Conservation (phyloP, 2,797 vertebrate genomes). For the Astyanax mexicanus region DNA sequence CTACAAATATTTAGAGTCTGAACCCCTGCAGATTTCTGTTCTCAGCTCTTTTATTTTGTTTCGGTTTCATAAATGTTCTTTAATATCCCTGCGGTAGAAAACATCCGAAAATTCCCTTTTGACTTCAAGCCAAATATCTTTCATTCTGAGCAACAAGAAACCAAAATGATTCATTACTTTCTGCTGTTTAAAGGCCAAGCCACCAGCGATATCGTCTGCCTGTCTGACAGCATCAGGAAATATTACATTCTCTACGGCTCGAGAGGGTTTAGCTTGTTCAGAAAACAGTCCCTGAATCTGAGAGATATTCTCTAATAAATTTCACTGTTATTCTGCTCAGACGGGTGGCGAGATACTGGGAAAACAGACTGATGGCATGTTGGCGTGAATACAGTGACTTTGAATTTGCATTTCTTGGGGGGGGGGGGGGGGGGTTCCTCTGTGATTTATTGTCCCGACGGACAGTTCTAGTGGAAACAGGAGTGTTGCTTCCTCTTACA, state of each 20-base stretch:
- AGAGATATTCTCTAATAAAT: neutral
- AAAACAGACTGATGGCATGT: too few species aligned
- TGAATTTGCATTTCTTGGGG: too few species aligned
- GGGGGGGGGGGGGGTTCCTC: too few species aligned
- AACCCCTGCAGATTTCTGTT: constrained; percentile 20
- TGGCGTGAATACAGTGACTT: too few species aligned
- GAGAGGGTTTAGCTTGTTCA: neutral
- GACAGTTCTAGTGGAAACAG: too few species aligned
- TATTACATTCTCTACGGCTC: neutral
- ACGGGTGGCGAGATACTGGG: too few species aligned
- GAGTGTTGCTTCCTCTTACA: too few species aligned
- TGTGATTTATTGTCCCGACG: too few species aligned
- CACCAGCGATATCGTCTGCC: neutral
- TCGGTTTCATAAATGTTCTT: constrained; percentile 26
- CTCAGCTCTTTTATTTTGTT: constrained; percentile 9
- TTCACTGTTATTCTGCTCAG: neutral
- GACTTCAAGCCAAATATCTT: constrained; percentile 29
- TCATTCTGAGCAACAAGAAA: constrained; percentile 17
- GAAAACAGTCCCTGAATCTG: neutral
- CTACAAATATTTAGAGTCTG: constrained; percentile 11
- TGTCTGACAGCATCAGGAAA: neutral
- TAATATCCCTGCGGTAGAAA: constrained; percentile 35
- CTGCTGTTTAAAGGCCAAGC: neutral
- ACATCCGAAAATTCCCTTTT: constrained; percentile 17
- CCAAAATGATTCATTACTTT: constrained; percentile 38